Evolutionary conservation across 35 echinoderm and acorn worm genomes (phyloP).

Genomic region (Heliocidaris erythrogramma): DNA sequence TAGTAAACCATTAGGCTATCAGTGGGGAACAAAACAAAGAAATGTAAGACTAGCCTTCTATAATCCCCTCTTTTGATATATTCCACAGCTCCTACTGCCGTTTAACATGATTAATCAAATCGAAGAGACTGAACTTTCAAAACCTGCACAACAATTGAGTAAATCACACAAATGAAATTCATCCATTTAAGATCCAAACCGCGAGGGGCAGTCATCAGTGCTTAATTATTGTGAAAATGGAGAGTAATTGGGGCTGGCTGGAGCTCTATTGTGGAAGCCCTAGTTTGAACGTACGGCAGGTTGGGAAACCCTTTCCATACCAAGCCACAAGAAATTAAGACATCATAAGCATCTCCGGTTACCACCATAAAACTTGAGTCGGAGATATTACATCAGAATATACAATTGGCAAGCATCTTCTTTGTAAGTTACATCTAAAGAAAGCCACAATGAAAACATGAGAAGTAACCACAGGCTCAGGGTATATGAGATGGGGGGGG

Average conservation of each 20-base stretch:
- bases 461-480: background rate
- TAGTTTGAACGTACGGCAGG: background rate
- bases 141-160: background rate
- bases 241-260: background rate
- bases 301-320: background rate
- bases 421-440: background rate
- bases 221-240: constrained; percentile 18
- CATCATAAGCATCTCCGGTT: background rate
- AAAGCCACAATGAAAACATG: background rate
- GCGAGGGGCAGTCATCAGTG: constrained; percentile 13
- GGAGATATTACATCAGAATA: background rate
- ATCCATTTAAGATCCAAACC: constrained; percentile 17
- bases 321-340: background rate
- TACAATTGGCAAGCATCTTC: background rate
- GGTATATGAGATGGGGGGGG: background rate
- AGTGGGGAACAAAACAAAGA: background rate
- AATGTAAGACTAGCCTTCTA: background rate
- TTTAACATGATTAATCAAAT: constrained; percentile 14
- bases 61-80: background rate
- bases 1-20: background rate
- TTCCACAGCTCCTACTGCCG: background rate
- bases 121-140: background rate
- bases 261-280: background rate
- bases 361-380: background rate
- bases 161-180: constrained; percentile 18